These are phyloP conservation scores for Propithecus perrieri DNA, from an alignment of 2,797 vertebrate genomes.

Conservation along the genomic window DNA sequence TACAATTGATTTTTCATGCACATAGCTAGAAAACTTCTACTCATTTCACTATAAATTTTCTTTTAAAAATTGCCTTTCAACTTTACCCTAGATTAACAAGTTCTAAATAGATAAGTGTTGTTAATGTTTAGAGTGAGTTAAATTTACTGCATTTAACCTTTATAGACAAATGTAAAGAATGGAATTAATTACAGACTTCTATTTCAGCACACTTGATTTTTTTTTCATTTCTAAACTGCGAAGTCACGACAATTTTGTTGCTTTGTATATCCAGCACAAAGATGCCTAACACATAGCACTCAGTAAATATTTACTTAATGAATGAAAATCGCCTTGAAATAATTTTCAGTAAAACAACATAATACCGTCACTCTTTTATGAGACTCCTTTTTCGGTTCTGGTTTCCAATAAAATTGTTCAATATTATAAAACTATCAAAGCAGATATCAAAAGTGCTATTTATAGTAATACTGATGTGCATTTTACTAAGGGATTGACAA, in stretches of 20 bases:
- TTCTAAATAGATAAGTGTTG: constrained; percentile 4
- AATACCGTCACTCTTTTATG: background rate
- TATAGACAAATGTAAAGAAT: constrained; percentile 13
- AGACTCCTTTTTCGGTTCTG: constrained; percentile 9
- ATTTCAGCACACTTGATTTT: background rate
- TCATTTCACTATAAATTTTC: constrained; percentile 14
- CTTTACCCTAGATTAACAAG: constrained; percentile 5
- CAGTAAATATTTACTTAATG: constrained; percentile 43
- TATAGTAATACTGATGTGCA: background rate
- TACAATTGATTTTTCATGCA: constrained; percentile 16
- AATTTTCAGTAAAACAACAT: constrained; percentile 35
- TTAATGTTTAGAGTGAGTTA: constrained; percentile 24
- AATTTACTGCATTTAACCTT: constrained; percentile 12
- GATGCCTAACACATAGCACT: background rate
- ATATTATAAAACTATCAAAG: background rate
- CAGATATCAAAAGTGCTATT: background rate
- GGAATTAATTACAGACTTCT: constrained; percentile 27
- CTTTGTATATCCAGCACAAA: background rate
- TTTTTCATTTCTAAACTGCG: constrained; percentile 36
- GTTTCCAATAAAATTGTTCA: constrained; percentile 23
- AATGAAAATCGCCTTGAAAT: constrained; percentile 41
- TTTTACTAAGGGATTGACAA: background rate
- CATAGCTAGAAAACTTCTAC: background rate
- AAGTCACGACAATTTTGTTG: background rate
- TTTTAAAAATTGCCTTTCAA: constrained; percentile 56